Conservation (phyloP, 2,888 invertebrate genomes). For the Megastigmus dorsalis region DNA sequence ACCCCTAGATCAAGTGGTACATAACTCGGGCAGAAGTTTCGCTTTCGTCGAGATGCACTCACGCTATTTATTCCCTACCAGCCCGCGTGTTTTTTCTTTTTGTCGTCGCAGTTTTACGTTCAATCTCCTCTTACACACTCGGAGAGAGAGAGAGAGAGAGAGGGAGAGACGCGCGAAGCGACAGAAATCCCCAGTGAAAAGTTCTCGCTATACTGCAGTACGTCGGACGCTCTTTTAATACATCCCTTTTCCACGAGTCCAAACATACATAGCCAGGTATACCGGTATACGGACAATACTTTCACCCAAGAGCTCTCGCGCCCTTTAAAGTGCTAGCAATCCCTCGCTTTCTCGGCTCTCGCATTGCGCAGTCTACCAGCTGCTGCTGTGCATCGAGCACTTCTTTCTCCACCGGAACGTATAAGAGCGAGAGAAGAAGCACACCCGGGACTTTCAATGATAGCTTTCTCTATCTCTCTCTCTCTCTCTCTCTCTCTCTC, state of each 20-base stretch:
- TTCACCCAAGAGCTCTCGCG: neutral
- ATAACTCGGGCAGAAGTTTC: no score
- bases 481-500: neutral
- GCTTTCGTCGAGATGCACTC: no score
- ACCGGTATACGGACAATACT: neutral
- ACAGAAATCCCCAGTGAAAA: slow-evolving; percentile 9
- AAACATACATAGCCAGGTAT: neutral
- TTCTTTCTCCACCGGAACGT: no score
- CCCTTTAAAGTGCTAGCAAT: no score
- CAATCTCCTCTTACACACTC: neutral
- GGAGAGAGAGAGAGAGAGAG: no score
- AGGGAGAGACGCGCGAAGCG: no score
- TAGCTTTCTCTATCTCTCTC: neutral
- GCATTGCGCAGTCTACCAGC: neutral
- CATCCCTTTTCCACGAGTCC: no score
- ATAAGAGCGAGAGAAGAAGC: no score
- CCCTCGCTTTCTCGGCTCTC: neutral
- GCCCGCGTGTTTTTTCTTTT: no score
- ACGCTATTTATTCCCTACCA: no score
- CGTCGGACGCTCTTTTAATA: slow-evolving; percentile 3
- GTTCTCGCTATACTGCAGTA: neutral
- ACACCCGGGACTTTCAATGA: no score
- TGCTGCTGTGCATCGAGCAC: neutral
- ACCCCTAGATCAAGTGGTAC: no score
- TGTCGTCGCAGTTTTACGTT: neutral